These are phyloP conservation scores for Acrobasis repandana DNA, from an alignment of 2,888 invertebrate genomes.

Conservation along the genomic window DNA sequence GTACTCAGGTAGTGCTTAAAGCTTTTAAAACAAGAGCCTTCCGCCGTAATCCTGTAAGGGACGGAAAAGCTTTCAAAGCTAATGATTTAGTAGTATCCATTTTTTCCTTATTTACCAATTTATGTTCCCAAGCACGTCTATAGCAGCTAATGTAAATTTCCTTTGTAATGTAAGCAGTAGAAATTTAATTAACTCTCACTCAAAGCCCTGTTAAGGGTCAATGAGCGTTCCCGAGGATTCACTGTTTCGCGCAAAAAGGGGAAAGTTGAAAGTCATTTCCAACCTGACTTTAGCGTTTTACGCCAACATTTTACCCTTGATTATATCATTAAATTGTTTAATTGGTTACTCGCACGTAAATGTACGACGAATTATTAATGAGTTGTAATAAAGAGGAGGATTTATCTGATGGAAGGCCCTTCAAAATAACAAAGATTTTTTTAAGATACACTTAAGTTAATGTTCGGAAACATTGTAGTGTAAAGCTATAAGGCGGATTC, in stretches of 20 bases:
- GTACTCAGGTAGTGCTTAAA: background rate
- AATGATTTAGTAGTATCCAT: slow-evolving; percentile 21
- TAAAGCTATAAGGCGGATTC: background rate
- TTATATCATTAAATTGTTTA: slow-evolving; percentile 61
- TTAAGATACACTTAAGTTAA: slow-evolving; percentile 12
- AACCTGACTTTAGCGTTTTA: slow-evolving; percentile 56
- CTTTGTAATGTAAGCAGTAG: slow-evolving; percentile 68
- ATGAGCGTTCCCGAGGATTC: slow-evolving; percentile 58
- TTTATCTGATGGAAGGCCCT: slow-evolving; percentile 9
- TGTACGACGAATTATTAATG: slow-evolving; percentile 21
- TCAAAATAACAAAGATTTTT: slow-evolving; percentile 14
- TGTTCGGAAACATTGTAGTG: background rate
- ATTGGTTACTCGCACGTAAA: slow-evolving; percentile 51
- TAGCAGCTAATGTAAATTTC: slow-evolving; percentile 58
- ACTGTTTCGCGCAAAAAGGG: slow-evolving; percentile 64
- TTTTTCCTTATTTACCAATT: slow-evolving; percentile 37
- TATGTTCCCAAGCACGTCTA: slow-evolving; percentile 46
- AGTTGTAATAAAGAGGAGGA: background rate
- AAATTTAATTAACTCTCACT: slow-evolving; percentile 74
- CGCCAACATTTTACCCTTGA: slow-evolving; percentile 54
- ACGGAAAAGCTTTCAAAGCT: slow-evolving; percentile 21
- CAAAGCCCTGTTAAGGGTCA: slow-evolving; percentile 53
- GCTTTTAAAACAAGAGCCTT: slow-evolving; percentile 14
- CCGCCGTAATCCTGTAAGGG: slow-evolving; percentile 15
- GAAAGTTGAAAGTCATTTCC: slow-evolving; percentile 57